Percentiles rank a stretch among this genome's conserved stretches.
Conservation (phyloP, 2,888 invertebrate genomes). For the Eupithecia subfuscata region DNA sequence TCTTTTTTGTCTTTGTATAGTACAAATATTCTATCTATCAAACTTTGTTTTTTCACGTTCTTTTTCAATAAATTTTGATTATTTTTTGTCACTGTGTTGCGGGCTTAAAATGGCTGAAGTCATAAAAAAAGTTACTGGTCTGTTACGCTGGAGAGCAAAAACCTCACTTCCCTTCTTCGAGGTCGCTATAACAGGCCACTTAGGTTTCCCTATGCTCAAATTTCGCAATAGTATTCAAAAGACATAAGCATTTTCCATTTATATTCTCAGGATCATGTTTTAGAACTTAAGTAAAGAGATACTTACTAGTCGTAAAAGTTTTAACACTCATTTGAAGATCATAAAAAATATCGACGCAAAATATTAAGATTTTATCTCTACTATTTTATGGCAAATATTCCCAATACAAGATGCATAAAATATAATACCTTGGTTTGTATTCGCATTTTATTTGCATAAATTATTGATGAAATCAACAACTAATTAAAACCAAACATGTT, state of each 20-base stretch:
- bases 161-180: background rate
- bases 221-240: background rate
- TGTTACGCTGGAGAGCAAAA: background rate
- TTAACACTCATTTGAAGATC: conserved; percentile 17
- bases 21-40: too few species aligned
- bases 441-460: conserved; percentile 44
- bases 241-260: background rate
- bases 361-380: conserved; percentile 33
- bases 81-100: too few species aligned
- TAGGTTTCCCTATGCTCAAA: background rate
- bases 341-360: conserved; percentile 12
- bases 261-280: background rate
- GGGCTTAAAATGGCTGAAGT: background rate
- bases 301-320: conserved; percentile 5
- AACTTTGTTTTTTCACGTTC: too few species aligned
- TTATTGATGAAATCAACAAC: conserved; percentile 44
- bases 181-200: background rate
- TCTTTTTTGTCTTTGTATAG: too few species aligned
- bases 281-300: conserved; percentile 2
- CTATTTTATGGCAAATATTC: conserved; percentile 21
- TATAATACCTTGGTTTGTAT: conserved; percentile 31
- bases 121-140: background rate
- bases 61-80: too few species aligned
- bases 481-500: conserved; percentile 51
- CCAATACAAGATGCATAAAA: conserved; percentile 33